These are phyloP conservation scores for Meliscaeva auricollis DNA, from an alignment of 2,888 invertebrate species.

Conservation along the genomic window DNA sequence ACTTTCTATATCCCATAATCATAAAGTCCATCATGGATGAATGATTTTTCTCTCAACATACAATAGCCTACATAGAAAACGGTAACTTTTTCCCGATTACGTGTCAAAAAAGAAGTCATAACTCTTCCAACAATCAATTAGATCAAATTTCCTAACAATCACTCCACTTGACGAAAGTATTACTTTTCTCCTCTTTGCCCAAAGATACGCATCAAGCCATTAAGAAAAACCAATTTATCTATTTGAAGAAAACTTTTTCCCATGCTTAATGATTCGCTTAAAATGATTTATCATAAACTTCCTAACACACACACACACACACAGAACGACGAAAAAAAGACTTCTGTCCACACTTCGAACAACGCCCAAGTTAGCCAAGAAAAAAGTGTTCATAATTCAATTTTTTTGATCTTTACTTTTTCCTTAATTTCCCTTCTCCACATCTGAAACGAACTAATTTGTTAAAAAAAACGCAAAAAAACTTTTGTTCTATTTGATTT, in stretches of 20 bases:
- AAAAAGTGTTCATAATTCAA: background rate
- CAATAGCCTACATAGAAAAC: no score
- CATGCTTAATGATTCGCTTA: constrained; percentile 35
- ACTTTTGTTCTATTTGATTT: constrained; percentile 53
- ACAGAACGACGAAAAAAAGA: background rate
- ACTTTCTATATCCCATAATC: constrained; percentile 13
- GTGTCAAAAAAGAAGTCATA: background rate
- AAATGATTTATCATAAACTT: constrained; percentile 31
- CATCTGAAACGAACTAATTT: constrained; percentile 30
- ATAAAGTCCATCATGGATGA: constrained; percentile 4
- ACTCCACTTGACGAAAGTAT: background rate
- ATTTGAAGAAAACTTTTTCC: constrained; percentile 41
- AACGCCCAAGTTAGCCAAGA: no score
- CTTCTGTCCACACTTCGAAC: background rate
- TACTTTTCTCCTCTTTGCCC: background rate
- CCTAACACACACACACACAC: background rate
- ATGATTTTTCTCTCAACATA: background rate
- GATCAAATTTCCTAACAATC: constrained; percentile 27
- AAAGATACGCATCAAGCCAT: constrained; percentile 49
- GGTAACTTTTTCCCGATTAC: background rate
- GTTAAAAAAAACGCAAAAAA: background rate
- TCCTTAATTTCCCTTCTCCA: background rate
- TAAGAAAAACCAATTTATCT: constrained; percentile 41
- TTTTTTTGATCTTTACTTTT: constrained; percentile 11
- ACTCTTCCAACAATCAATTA: constrained; percentile 40